Conservation (phyloP, 2,113 vertebrate genomes). For the Lycaon pictus region DNA sequence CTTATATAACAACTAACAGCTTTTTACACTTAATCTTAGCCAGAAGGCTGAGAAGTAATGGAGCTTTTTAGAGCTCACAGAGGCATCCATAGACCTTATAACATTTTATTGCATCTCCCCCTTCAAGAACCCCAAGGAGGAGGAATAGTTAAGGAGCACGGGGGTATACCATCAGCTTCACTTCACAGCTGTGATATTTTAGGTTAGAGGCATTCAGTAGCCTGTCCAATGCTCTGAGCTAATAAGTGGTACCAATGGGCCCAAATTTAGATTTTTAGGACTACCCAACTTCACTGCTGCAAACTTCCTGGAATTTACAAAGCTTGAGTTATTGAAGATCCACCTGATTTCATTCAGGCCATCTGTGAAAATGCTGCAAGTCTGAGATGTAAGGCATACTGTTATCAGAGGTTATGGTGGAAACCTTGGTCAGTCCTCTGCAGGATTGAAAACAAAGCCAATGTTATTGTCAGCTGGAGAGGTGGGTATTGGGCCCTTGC, state of each 20-base stretch:
- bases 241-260: neutral
- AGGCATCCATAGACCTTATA: neutral
- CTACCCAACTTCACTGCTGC: neutral
- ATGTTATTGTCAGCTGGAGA: neutral
- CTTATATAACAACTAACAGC: neutral
- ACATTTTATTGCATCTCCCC: neutral
- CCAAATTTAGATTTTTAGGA: neutral
- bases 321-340: neutral
- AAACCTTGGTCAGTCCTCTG: fast-evolving
- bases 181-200: neutral
- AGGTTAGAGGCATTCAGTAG: neutral
- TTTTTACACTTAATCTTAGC: neutral
- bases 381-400: neutral
- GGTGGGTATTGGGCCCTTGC: neutral
- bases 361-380: neutral
- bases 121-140: neutral
- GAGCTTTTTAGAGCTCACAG: too few species aligned
- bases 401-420: neutral
- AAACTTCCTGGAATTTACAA: neutral
- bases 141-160: neutral
- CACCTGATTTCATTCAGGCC: neutral
- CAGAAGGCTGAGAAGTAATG: neutral
- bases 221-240: neutral
- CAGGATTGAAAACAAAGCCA: neutral
- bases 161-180: neutral